Percentiles rank a stretch among this genome's conserved stretches.
Evolutionary conservation across 1,140 invertebrate species (phyloP).

Genomic region (Zaprionus vittiger): DNA sequence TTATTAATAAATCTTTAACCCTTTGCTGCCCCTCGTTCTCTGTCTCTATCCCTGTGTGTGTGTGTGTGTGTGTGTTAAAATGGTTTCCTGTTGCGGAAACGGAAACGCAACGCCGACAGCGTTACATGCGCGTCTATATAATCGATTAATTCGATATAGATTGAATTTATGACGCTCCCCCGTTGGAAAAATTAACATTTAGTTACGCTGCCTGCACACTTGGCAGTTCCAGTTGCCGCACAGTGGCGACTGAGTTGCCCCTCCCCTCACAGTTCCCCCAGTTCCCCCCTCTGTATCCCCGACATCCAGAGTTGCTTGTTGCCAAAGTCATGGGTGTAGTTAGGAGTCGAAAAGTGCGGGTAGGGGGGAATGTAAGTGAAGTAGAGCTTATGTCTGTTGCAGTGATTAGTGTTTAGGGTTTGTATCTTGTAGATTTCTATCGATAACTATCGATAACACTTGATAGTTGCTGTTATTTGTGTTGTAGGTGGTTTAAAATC

Average conservation of each 20-base stretch:
- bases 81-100: conserved; percentile 80
- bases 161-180: conserved; percentile 76
- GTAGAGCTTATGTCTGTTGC: not conserved
- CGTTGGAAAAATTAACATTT: conserved; percentile 39
- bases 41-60: conserved; percentile 23
- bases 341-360: not conserved
- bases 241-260: not conserved
- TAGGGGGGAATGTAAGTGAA: not conserved
- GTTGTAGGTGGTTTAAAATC: too few species aligned
- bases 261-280: too few species aligned
- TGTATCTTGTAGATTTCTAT: not conserved
- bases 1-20: conserved; percentile 84
- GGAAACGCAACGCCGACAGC: conserved; percentile 83
- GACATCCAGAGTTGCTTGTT: not conserved
- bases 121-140: conserved; percentile 65
- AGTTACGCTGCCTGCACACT: conserved; percentile 41
- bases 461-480: too few species aligned
- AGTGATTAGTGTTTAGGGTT: too few species aligned
- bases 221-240: conserved; percentile 14
- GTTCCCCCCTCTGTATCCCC: not conserved
- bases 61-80: conserved; percentile 54
- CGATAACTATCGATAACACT: not conserved
- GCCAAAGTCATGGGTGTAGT: not conserved
- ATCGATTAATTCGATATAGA: conserved; percentile 84
- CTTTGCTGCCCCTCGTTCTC: conserved; percentile 44